Base-by-base conservation (phyloP, 2,888 invertebrate genomes). In the Podotricha telesiphe region DNA sequence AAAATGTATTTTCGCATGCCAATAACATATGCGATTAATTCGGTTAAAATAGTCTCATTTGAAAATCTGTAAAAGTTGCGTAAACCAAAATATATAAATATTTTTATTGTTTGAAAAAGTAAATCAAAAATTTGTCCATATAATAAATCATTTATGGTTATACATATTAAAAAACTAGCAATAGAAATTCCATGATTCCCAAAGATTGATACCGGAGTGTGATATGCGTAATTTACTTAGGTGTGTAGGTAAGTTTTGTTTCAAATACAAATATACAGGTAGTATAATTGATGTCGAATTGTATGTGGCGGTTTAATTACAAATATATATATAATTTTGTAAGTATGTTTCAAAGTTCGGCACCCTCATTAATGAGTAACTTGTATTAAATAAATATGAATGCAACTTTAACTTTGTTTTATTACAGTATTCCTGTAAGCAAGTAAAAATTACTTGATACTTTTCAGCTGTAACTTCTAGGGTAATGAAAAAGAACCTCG, bases 321-420 rank as follows among this genome's bases (percentile, higher is more conserved):
- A 19, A 17, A 19, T 28, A 5, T 19, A 48, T 28, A n/a, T n/a
- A n/a, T 2, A 17, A 48, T 34, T 45, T 45, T 20, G 28, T 34
- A n/a, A 45, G 61, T 45, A 61, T 53, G 28, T 51, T 59, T 59
- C 50, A n/a, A 37, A 62, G 48, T 51, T 61, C 15, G 61, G 37
- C 67, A 67, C 67, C n/a, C 45, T 61, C 61, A 53, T 37, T 67
- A 48, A 19, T 48, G 28, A 13, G 47, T 48, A 62, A 48, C 34
- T 62, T 62, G 22, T 59, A 48, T 62, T 17, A 28, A 62, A 62
- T 62, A 48, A 62, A 62, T 37, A 62, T 37, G 48, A 62, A 48
- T 62, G 47, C 48, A 15, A 34, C 34, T 62, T 34, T 19, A 34
- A 19, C 13, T 13, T 62, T 62, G 62, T 62, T 62, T 62, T 47